Percentiles rank a stretch among this genome's conserved stretches.
Evolutionary conservation across 2,113 vertebrate species (phyloP).

Genomic region (Vulpes ferrilata): DNA sequence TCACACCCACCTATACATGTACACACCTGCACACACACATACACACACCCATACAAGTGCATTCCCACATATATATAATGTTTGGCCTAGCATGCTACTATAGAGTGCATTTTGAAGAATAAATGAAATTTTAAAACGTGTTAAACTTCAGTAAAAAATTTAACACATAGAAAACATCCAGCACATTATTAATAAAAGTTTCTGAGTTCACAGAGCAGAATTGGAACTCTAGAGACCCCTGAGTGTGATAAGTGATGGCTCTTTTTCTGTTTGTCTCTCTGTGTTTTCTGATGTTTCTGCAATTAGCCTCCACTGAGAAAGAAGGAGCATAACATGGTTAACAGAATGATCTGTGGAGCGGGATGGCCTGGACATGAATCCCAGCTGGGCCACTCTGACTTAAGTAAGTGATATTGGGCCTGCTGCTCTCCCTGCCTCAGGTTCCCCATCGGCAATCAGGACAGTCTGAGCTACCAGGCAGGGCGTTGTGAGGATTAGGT

Average conservation of each 20-base stretch:
- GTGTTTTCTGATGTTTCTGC: neutral
- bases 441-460: neutral
- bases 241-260: too few relatives aligned
- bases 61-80: too few relatives aligned
- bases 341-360: neutral
- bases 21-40: too few relatives aligned
- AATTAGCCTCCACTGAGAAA: neutral
- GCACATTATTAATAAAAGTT: too few relatives aligned
- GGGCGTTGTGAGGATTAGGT: neutral
- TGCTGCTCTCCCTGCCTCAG: neutral
- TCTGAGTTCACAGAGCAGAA: neutral
- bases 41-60: too few relatives aligned
- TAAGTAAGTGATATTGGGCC: neutral
- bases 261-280: neutral
- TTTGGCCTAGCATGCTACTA: too few relatives aligned
- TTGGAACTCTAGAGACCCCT: neutral
- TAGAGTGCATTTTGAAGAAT: too few relatives aligned
- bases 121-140: neutral
- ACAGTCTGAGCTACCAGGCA: neutral
- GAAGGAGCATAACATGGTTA: neutral
- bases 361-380: neutral
- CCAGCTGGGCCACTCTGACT: accelerated
- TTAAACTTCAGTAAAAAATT: neutral
- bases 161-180: neutral
- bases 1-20: too few relatives aligned